These are phyloP conservation scores for Rhinogobio ventralis DNA, from an alignment of 2,797 vertebrate species.

Conservation along the genomic window DNA sequence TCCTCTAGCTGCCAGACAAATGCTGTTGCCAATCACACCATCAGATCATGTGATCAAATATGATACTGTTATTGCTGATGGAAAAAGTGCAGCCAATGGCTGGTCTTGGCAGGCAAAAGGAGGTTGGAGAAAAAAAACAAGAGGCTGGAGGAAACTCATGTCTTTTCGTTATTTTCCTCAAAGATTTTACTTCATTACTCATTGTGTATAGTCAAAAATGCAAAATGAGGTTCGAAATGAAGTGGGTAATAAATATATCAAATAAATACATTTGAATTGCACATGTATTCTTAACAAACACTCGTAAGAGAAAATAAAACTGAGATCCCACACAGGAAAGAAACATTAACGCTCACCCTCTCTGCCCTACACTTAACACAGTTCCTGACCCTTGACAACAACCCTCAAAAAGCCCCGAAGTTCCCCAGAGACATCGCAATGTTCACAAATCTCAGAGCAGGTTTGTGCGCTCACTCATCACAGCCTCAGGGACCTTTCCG, in stretches of 20 bases:
- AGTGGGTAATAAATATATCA: not conserved
- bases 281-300: not conserved
- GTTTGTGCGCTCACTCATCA: slow-evolving; percentile 29
- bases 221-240: not conserved
- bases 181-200: too few species aligned
- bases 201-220: not conserved
- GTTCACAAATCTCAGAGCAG: slow-evolving; percentile 43
- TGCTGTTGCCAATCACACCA: slow-evolving; percentile 79
- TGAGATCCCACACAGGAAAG: not conserved
- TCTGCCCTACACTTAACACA: slow-evolving; percentile 80
- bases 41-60: slow-evolving; percentile 57
- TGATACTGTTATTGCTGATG: slow-evolving; percentile 60
- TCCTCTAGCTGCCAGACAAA: slow-evolving; percentile 74
- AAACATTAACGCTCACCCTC: slow-evolving; percentile 71
- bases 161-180: not conserved
- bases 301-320: not conserved
- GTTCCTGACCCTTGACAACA: slow-evolving; percentile 79
- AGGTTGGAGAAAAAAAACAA: slow-evolving; percentile 44
- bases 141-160: not conserved
- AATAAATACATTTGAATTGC: not conserved
- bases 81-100: slow-evolving; percentile 46
- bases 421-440: slow-evolving; percentile 69
- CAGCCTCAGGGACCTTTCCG: slow-evolving; percentile 3
- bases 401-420: slow-evolving; percentile 60
- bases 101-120: slow-evolving; percentile 46